A percentile compares a stretch with the other conserved stretches of the same genome.
These are phyloP conservation scores for Tenualosa thibaudeaui DNA, from an alignment of 2,797 vertebrate species.

Conservation along the genomic window DNA sequence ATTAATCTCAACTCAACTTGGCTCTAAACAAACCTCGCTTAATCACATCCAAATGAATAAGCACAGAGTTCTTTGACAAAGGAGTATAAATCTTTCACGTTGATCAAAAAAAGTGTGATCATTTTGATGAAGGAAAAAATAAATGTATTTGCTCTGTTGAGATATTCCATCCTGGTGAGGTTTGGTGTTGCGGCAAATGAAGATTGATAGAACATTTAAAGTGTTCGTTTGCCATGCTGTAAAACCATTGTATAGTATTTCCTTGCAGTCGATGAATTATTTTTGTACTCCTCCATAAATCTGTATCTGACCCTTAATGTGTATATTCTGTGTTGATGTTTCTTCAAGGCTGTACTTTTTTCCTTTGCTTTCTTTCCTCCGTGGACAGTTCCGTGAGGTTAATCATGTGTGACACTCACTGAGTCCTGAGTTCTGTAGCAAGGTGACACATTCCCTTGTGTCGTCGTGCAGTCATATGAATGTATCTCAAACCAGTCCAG, in stretches of 20 bases:
- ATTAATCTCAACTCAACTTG: neutral
- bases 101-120: slow-evolving; percentile 1
- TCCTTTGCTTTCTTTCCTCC: slow-evolving; percentile 25
- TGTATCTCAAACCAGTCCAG: slow-evolving; percentile 50
- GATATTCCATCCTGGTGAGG: neutral
- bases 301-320: slow-evolving; percentile 29
- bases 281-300: slow-evolving; percentile 62
- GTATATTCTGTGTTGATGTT: slow-evolving; percentile 46
- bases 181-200: slow-evolving; percentile 4
- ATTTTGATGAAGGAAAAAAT: neutral
- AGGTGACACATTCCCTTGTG: slow-evolving; percentile 28
- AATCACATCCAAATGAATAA: slow-evolving; percentile 13
- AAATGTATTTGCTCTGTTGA: slow-evolving; percentile 2
- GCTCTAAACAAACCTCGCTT: neutral
- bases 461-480: slow-evolving; percentile 54
- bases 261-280: slow-evolving; percentile 57
- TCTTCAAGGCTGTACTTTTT: slow-evolving; percentile 23
- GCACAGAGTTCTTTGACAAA: slow-evolving; percentile 14
- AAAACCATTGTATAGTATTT: slow-evolving; percentile 47
- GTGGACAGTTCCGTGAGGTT: slow-evolving; percentile 29
- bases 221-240: slow-evolving; percentile 26
- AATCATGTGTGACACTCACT: slow-evolving; percentile 34
- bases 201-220: slow-evolving; percentile 8
- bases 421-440: slow-evolving; percentile 37
- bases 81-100: neutral